These are phyloP conservation scores for Notocelia uddmanniana DNA, from an alignment of 2,888 invertebrate species.

Conservation along the genomic window DNA sequence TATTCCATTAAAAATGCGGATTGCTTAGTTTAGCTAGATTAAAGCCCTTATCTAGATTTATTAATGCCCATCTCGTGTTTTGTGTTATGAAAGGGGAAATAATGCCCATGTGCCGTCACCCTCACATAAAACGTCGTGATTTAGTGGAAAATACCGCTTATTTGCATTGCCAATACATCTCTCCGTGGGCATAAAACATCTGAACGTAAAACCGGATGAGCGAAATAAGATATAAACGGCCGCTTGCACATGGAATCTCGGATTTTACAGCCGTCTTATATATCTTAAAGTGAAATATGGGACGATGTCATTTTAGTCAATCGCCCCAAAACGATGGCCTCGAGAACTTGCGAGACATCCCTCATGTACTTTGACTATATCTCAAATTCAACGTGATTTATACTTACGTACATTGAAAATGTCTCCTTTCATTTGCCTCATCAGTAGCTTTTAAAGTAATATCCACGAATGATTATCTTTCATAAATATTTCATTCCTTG, in stretches of 20 bases:
- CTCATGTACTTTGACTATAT: slow-evolving; percentile 20
- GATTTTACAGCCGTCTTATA: slow-evolving; percentile 72
- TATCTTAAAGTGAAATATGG: slow-evolving; percentile 72
- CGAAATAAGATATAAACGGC: slow-evolving; percentile 76
- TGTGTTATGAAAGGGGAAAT: slow-evolving; percentile 66
- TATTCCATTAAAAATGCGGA: slow-evolving; percentile 30
- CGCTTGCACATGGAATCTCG: slow-evolving; percentile 69
- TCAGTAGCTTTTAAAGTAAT: slow-evolving; percentile 24
- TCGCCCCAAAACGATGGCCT: slow-evolving; percentile 60
- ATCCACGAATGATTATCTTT: slow-evolving; percentile 34
- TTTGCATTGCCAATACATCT: slow-evolving; percentile 77
- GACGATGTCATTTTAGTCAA: slow-evolving; percentile 66
- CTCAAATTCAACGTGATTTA: slow-evolving; percentile 27
- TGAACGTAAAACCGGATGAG: slow-evolving; percentile 73
- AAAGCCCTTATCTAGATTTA: slow-evolving; percentile 54
- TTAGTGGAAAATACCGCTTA: slow-evolving; percentile 75
- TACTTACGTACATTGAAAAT: slow-evolving; percentile 18
- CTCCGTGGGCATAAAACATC: slow-evolving; percentile 67
- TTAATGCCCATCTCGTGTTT: slow-evolving; percentile 64
- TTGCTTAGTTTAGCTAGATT: slow-evolving; percentile 48
- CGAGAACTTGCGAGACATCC: slow-evolving; percentile 17
- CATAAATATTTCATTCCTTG: slow-evolving; percentile 35
- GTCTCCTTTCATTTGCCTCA: slow-evolving; percentile 27
- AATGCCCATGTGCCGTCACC: slow-evolving; percentile 64
- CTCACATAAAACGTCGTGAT: slow-evolving; percentile 68